Evolutionary conservation across 2,113 vertebrate genomes (phyloP), one percentile per base, ranked within the genome.

Genomic region (Chauna torquata): DNA sequence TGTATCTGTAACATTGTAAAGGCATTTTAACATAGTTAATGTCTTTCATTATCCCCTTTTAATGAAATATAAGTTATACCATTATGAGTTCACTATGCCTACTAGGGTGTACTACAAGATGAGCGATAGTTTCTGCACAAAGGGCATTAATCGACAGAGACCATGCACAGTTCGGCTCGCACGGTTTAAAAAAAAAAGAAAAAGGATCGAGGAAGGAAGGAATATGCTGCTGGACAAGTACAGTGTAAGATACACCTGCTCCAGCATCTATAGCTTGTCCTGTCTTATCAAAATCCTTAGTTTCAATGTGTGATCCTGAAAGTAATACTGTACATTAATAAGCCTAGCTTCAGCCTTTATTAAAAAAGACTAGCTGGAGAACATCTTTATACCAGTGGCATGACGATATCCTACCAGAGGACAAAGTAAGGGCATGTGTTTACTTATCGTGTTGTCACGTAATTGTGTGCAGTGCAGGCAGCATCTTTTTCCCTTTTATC

Each of bases 41-140:
- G 98, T 98, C 94, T 95, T 97, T 98, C 98, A 99, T 99, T 98
- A 99, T 97, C 97, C 87, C 83, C 96, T 94, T 97, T 64, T 99
- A 99, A 98, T 98, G 98, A 99, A 98, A 98, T 98, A 98, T 97
- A 98, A 98, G 98, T 98, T 98, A 98, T 97, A 98, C 97, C 62
- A 96, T 98, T 98, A 98, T 96, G 97, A 97, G 94, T 97, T 95
- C 59, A 54, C 96, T 98, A 97, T 94, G 91, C 91, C 61, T 97
- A 93, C 83, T 84, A 96, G 80, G 88, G 77, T 96, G 42, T 90
- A 96, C 65, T 84, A 98, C 55, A 78, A 95, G 91, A 98, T 97
- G 96, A 97, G 66, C 64, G 80, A 97, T 96, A 81, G 70, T 96
- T 98, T 97, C 97, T 97, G 97, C 96, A 98, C 96, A 97, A 90